Base-by-base conservation (phyloP, 2,888 invertebrate species). In the Calliphora vomitoria region DNA sequence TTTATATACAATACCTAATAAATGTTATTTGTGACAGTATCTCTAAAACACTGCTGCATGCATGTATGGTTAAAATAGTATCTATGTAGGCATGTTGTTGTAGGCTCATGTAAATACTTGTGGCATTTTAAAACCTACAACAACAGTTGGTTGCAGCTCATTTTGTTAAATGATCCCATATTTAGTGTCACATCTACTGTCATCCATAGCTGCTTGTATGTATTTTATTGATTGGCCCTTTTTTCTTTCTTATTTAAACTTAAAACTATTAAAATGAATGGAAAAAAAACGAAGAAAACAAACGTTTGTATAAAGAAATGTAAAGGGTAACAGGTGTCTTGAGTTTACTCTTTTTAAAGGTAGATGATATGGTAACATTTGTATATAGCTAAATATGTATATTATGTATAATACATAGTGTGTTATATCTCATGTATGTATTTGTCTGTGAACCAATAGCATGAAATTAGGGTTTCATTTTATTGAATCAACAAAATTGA, bases 241-340 rank as follows among this genome's bases (percentile, higher is more conserved):
- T 31, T 38, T 66, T 68, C 50, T 1, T 60, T 60, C 25, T 25
- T 25, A 2, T 25, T 25, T 25, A 25, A 25, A 25, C 25, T 25
- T 25, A 25, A 25, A 25, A 25, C 25, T 25, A 25, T 25, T n/a
- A 64, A 72, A 11, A 10, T 58, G 11, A 4, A 15, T 1, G 4
- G 15, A 50, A 50, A 50, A 38, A 47, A 25, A 15, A 64, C n/a
- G n/a, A 68, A 13, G 47, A 8, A 64, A n/a, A 35, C 13, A 18
- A 20, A 55, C n/a, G 31, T 60, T 53, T 20, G 18, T n/a, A 35
- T 18, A 60, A 31, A 38, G 41, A 41, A 58, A 58, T 50, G 35
- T 44, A 79, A 80, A 85, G 53, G 68, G 53, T 75, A 85, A 85
- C 85, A 85, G 85, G 85, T 85, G 85, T 75, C 8, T 68, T 41